These are phyloP conservation scores for Salvelinus sp. DNA, from an alignment of 2,113 vertebrate genomes.

Conservation along the genomic window DNA sequence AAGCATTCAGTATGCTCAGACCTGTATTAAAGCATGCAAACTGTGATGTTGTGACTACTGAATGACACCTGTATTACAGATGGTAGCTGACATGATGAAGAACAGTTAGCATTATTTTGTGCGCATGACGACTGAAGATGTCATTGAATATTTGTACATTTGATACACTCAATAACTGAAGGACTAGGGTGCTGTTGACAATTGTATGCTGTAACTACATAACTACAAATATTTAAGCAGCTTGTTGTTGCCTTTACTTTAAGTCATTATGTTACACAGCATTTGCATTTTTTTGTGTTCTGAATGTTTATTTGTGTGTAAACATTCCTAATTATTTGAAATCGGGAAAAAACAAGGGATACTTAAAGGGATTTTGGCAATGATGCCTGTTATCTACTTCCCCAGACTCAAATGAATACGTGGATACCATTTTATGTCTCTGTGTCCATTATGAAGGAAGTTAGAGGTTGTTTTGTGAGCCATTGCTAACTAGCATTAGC, in stretches of 20 bases:
- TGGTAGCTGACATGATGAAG: conserved; percentile 3
- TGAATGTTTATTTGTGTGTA: conserved; percentile 1
- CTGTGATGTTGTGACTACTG: background rate
- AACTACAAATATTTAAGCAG: conserved; percentile 13
- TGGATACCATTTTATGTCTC: too few relatives aligned
- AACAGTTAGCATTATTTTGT: background rate
- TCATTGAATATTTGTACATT: background rate
- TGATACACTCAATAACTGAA: conserved; percentile 1
- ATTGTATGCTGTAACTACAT: background rate
- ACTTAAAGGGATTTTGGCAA: too few relatives aligned
- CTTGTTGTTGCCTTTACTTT: conserved; percentile 9
- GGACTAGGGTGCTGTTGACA: background rate
- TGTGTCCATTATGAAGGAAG: too few relatives aligned
- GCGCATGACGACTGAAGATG: background rate
- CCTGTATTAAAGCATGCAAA: background rate
- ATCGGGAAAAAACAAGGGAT: background rate
- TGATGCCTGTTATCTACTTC: too few relatives aligned
- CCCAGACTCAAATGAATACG: too few relatives aligned
- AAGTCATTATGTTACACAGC: background rate
- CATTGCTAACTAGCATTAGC: too few relatives aligned
- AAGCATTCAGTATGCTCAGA: background rate
- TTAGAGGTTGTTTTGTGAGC: too few relatives aligned
- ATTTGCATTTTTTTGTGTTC: background rate
- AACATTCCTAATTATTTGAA: conserved; percentile 2
- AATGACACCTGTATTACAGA: background rate